A percentile compares a stretch with the other conserved stretches of the same genome.
phyloP scores from a whole-genome alignment of 2,797 vertebrate species.

The Labroides dimidiatus region DNA sequence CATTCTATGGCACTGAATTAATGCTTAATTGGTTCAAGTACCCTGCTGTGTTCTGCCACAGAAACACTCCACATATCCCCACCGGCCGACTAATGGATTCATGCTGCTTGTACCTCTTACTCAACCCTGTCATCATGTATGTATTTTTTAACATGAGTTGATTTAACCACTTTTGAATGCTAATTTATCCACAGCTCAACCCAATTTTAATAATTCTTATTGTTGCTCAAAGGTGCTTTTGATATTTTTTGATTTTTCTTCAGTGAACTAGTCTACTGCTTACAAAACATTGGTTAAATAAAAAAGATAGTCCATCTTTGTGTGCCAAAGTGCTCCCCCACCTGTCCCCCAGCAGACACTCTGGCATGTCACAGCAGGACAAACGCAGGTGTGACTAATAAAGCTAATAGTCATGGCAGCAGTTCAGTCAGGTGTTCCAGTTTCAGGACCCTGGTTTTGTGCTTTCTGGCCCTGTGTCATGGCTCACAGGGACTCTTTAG shows the following conservation, averaged over 20 bases:
- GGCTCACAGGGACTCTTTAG: constrained; percentile 24
- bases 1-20: constrained; percentile 55
- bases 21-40: constrained; percentile 53
- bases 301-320: not conserved
- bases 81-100: constrained; percentile 53
- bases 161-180: constrained; percentile 31
- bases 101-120: constrained; percentile 49
- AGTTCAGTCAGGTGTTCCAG: constrained; percentile 47
- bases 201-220: constrained; percentile 14
- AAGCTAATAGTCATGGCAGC: constrained; percentile 31
- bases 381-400: constrained; percentile 50
- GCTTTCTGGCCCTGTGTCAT: constrained; percentile 40
- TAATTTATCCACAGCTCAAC: constrained; percentile 6
- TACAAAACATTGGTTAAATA: not conserved
- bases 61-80: too few species aligned
- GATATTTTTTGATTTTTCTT: not conserved
- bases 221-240: constrained; percentile 19
- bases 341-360: constrained; percentile 25
- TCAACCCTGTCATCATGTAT: constrained; percentile 27
- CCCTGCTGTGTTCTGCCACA: too few species aligned
- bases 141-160: constrained; percentile 20
- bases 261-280: not conserved
- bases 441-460: constrained; percentile 34
- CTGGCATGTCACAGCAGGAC: constrained; percentile 25
- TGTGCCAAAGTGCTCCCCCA: constrained; percentile 6